phyloP scores from a whole-genome alignment of 2,113 vertebrate species.

The Cinclus mexicanus region DNA sequence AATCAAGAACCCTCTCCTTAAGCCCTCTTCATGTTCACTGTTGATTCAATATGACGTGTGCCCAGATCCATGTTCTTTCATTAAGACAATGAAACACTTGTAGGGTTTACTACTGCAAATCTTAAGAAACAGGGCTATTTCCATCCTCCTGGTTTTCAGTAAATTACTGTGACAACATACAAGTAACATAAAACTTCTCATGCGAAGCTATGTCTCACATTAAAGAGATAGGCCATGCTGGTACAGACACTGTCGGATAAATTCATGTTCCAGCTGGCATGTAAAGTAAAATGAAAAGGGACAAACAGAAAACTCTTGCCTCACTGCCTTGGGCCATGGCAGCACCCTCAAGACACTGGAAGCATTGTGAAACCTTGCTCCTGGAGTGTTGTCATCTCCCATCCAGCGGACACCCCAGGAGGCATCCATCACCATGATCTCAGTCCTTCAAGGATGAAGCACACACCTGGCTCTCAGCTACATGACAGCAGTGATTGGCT shows the following conservation, averaged over 20 bases:
- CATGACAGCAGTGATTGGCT: rapidly evolving
- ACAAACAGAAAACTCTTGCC: neutral
- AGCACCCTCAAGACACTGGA: neutral
- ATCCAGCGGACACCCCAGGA: neutral
- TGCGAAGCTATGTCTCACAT: neutral
- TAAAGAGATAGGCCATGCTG: neutral
- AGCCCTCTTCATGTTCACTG: neutral
- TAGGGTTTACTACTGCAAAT: neutral
- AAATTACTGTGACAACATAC: neutral
- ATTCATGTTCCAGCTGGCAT: neutral
- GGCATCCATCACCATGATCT: neutral
- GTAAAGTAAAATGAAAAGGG: neutral
- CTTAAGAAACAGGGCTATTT: neutral
- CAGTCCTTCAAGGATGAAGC: too few species aligned
- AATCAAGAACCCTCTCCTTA: neutral
- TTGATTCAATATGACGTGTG: neutral
- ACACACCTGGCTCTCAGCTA: neutral
- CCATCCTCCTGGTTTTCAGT: neutral
- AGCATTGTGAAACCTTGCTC: neutral
- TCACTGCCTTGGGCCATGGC: neutral
- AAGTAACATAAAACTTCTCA: rapidly evolving
- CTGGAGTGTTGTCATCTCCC: neutral
- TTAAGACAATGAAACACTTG: neutral
- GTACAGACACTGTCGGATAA: neutral
- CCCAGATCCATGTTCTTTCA: neutral